Conservation (phyloP, 2,888 invertebrate species). For the Monoplex corrugatus region DNA sequence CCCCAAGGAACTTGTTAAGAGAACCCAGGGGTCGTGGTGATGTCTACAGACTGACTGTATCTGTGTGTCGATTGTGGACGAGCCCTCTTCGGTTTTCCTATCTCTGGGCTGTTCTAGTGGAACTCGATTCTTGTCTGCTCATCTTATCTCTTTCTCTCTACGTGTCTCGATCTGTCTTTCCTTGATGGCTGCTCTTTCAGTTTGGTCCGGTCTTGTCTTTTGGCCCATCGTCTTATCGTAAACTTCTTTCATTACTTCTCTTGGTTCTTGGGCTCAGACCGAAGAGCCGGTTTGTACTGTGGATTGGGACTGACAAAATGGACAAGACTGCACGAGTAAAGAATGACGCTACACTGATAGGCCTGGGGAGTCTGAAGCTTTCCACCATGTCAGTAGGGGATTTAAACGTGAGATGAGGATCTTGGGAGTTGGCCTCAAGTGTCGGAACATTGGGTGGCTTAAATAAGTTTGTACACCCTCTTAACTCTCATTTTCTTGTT, state of each 20-base stretch:
- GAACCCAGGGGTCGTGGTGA: not conserved
- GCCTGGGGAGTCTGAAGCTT: not conserved
- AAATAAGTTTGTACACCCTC: too few species aligned
- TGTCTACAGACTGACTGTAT: slow-evolving; percentile 6
- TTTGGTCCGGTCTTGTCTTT: not conserved
- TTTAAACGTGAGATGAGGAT: not conserved
- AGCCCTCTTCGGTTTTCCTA: not conserved
- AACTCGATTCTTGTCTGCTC: not conserved
- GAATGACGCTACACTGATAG: not conserved
- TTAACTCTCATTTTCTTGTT: too few species aligned
- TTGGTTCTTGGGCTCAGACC: slow-evolving; percentile 7
- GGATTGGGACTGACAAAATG: too few species aligned
- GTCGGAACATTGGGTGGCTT: too few species aligned
- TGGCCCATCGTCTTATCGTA: not conserved
- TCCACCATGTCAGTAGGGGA: not conserved
- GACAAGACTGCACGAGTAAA: not conserved
- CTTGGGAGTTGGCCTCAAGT: too few species aligned
- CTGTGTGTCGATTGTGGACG: not conserved
- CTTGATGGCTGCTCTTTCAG: not conserved
- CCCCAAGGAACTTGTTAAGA: not conserved
- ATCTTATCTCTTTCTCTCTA: not conserved
- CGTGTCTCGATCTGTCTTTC: not conserved
- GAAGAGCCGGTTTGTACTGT: too few species aligned
- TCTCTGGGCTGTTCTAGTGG: not conserved
- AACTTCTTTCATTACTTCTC: not conserved